These are phyloP conservation scores for Microplitis demolitor DNA, from an alignment of 1,140 invertebrate genomes.

Conservation along the genomic window DNA sequence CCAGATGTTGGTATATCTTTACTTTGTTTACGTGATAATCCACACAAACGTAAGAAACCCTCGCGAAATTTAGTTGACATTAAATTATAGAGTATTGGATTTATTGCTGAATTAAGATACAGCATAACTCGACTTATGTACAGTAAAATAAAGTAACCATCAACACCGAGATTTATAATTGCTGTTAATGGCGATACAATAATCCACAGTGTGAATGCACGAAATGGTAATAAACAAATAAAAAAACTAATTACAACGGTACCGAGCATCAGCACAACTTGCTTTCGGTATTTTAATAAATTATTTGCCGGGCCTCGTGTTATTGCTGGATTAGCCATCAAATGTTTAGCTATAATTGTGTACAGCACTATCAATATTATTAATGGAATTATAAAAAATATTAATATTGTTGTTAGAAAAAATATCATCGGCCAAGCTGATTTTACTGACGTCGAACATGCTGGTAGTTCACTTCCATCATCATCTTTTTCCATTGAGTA, in stretches of 20 bases:
- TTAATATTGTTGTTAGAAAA: constrained; percentile 76
- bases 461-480: constrained; percentile 72
- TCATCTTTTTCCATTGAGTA: constrained; percentile 72
- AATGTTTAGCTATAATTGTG: constrained; percentile 79
- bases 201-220: constrained; percentile 84
- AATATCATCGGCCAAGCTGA: constrained; percentile 74
- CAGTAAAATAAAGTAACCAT: constrained; percentile 82
- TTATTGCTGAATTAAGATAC: constrained; percentile 88
- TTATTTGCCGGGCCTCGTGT: constrained; percentile 68
- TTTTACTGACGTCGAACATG: constrained; percentile 76
- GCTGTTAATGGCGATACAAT: constrained; percentile 73
- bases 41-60: constrained; percentile 73
- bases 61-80: constrained; percentile 91
- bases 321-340: constrained; percentile 77
- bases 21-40: constrained; percentile 35
- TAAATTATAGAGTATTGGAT: constrained; percentile 87
- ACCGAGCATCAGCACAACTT: constrained; percentile 87
- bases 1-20: constrained; percentile 39
- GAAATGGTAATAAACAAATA: constrained; percentile 85
- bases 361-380: constrained; percentile 81
- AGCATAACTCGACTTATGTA: constrained; percentile 87
- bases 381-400: constrained; percentile 86
- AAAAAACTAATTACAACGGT: constrained; percentile 92
- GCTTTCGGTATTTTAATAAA: constrained; percentile 69
- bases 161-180: constrained; percentile 69